A percentile compares a stretch with the other conserved stretches of the same genome.
phyloP scores from a whole-genome alignment of 2,888 invertebrate species.

The Hipparchia semele region DNA sequence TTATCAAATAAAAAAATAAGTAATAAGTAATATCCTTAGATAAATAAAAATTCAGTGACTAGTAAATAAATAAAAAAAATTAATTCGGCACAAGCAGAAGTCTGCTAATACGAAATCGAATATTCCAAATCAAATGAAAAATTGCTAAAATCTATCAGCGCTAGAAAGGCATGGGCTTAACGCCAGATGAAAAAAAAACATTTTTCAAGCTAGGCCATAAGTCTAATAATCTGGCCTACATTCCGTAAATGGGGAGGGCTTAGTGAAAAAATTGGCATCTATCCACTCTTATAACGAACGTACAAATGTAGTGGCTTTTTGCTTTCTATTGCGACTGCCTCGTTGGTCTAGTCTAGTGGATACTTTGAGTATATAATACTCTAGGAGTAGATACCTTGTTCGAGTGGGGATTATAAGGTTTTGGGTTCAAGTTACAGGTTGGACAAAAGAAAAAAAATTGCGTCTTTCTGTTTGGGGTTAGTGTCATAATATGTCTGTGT shows the following conservation, averaged over 20 bases:
- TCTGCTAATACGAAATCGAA: not conserved
- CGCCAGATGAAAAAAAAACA: slow-evolving; percentile 31
- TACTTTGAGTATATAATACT: not conserved
- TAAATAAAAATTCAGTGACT: not conserved
- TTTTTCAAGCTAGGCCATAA: slow-evolving; percentile 31
- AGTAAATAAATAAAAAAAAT: not conserved
- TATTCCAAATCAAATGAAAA: not conserved
- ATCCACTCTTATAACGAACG: slow-evolving; percentile 33
- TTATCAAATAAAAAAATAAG: too few relatives aligned
- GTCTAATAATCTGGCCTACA: slow-evolving; percentile 35
- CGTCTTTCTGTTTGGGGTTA: too few relatives aligned
- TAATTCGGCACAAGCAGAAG: not conserved
- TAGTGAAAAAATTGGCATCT: slow-evolving; percentile 34
- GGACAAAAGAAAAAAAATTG: too few relatives aligned
- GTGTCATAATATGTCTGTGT: too few relatives aligned
- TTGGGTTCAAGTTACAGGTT: too few relatives aligned
- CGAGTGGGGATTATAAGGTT: not conserved
- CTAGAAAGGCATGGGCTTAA: slow-evolving; percentile 28
- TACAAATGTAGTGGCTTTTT: slow-evolving; percentile 17
- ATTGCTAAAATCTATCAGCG: slow-evolving; percentile 21
- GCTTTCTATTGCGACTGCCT: not conserved
- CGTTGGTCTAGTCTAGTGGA: not conserved
- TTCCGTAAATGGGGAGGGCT: slow-evolving; percentile 30
- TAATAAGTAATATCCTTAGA: too few relatives aligned
- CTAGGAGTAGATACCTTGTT: not conserved